Percentiles rank a stretch among this genome's conserved stretches.
Evolutionary conservation across 1,140 invertebrate genomes (phyloP).

Genomic region (Pantala flavescens): DNA sequence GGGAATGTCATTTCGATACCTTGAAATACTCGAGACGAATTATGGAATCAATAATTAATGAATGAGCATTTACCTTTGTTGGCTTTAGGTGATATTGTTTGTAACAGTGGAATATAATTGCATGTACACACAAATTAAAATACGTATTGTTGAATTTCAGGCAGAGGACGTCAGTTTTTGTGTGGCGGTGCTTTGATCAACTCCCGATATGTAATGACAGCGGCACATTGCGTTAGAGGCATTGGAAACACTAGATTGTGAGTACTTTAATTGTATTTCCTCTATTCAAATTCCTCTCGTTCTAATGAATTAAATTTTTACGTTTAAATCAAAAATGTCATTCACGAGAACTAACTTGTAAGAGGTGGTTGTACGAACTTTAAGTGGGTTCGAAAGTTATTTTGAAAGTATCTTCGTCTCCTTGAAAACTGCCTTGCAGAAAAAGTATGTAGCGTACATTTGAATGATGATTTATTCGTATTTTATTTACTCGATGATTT

Average conservation of each 20-base stretch:
- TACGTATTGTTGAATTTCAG: not conserved
- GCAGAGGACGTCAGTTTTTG: slow-evolving; percentile 28
- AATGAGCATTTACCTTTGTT: no score
- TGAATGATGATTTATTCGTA: no score
- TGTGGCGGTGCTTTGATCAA: slow-evolving; percentile 53
- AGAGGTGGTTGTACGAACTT: not conserved
- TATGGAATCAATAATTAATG: no score
- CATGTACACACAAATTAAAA: not conserved
- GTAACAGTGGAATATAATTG: no score
- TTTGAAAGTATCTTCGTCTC: not conserved
- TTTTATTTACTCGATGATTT: no score
- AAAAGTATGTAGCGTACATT: not conserved
- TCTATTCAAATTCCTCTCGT: not conserved
- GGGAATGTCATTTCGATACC: no score
- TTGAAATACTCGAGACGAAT: no score
- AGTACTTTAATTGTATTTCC: not conserved
- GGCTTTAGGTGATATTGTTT: not conserved
- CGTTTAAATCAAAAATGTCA: not conserved
- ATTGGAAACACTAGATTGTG: not conserved
- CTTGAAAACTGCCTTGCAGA: not conserved
- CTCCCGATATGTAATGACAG: slow-evolving; percentile 52
- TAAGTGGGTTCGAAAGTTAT: not conserved
- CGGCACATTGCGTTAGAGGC: slow-evolving; percentile 49
- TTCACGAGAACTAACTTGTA: not conserved
- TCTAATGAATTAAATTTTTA: not conserved